Percentiles rank a stretch among this genome's conserved stretches.
phyloP scores from a whole-genome alignment of 53 echinoderm and acorn worm genomes.

The Glandiceps talaboti region DNA sequence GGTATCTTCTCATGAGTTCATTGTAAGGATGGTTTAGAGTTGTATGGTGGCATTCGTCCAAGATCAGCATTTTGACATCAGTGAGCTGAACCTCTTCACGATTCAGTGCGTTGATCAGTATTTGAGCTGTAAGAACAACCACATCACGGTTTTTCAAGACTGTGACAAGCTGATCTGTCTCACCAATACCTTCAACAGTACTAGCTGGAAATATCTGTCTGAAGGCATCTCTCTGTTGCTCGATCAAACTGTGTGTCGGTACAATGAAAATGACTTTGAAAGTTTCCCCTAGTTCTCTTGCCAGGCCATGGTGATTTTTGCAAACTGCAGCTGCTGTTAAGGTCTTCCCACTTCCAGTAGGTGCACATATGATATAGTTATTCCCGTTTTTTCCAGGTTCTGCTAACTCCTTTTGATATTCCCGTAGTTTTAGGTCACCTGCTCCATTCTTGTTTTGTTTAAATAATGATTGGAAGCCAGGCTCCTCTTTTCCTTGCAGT shows the following conservation, averaged over 20 bases:
- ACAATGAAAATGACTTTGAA: conserved; percentile 71
- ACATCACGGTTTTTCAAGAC: conserved; percentile 18
- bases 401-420: conserved; percentile 48
- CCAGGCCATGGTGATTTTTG: conserved; percentile 13
- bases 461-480: too few relatives aligned
- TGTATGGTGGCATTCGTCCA: conserved; percentile 66
- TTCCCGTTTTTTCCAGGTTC: conserved; percentile 23
- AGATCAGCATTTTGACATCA: conserved; percentile 34
- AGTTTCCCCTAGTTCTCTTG: neutral
- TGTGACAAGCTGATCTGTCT: conserved; percentile 19
- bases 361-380: conserved; percentile 60
- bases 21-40: conserved; percentile 56
- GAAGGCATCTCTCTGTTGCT: conserved; percentile 54
- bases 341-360: conserved; percentile 64
- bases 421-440: conserved; percentile 13
- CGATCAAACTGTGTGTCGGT: conserved; percentile 34
- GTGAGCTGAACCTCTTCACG: conserved; percentile 10
- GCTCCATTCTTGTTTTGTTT: too few relatives aligned
- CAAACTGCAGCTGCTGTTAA: conserved; percentile 49
- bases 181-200: conserved; percentile 21
- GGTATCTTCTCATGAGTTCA: conserved; percentile 47
- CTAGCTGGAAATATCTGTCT: conserved; percentile 17
- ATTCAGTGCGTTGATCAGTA: conserved; percentile 43
- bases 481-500: too few relatives aligned
- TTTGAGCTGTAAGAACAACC: conserved; percentile 54